Evolutionary conservation across 2,888 invertebrate species (phyloP), one percentile per base, ranked within the genome.

Genomic region (Ennomos erosarius): DNA sequence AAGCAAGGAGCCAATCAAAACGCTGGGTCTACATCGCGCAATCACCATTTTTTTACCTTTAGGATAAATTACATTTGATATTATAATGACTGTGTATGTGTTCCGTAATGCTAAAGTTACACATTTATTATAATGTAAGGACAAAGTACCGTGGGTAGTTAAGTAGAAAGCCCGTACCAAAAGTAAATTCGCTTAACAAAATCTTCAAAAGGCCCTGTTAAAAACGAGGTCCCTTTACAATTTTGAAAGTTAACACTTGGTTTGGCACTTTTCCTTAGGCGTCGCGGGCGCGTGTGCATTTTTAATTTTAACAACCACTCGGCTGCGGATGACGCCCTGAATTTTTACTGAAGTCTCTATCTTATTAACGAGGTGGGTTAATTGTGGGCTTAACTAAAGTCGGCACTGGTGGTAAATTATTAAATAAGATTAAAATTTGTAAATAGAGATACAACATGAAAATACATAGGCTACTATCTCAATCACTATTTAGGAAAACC

Each of bases 301-400:
- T 90, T 90, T 90, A 90, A 90, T 88, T 84, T 89, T 90, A 82
- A 90, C 84, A 77, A 70, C 84, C 84, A 77, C 81, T 78, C 79
- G 75, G 75, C 76, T 73, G 74, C 68, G 78, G 83, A 87, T 88
- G 90, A 87, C 87, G 82, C 76, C 75, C 66, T 90, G 86, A 90
- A 90, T 89, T 89, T 90, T 90, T 88, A 90, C 85, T 87, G 84
- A 88, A 81, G 71, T 78, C 79, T 83, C 78, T 85, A 78, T 84
- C 84, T 88, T 88, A 86, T 89, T 88, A 88, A 81, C 75, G 69
- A 74, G 79, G 76, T 63, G 78, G 75, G 83, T 83, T 84, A 82
- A 84, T 84, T 84, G 76, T 66, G 75, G 75, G 77, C 73, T 78
- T 73, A 69, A 67, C 66, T 69, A 71, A 66, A 64, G 62, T 53